phyloP scores from a whole-genome alignment of 2,888 invertebrate species.

The Spodoptera exigua region DNA sequence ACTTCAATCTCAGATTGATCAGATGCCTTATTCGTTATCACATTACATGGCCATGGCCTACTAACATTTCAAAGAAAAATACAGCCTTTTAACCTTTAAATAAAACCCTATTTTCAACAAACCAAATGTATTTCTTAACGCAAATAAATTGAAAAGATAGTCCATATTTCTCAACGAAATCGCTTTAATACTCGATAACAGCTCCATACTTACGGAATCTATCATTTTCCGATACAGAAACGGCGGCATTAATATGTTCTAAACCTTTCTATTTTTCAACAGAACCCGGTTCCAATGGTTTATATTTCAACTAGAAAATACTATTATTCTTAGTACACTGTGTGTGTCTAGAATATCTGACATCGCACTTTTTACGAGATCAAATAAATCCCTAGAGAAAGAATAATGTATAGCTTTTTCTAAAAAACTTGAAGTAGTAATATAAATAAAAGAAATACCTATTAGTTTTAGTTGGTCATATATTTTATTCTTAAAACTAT shows the following conservation, averaged over 20 bases:
- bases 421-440: conserved; percentile 5
- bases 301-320: conserved; percentile 55
- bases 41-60: neutral
- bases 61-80: conserved; percentile 8
- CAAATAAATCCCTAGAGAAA: conserved; percentile 23
- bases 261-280: conserved; percentile 51
- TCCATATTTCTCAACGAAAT: conserved; percentile 55
- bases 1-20: conserved; percentile 4
- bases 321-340: conserved; percentile 45
- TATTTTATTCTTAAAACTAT: too few relatives aligned
- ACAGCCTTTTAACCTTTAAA: conserved; percentile 5
- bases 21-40: neutral
- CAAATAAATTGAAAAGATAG: conserved; percentile 43
- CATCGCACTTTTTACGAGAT: conserved; percentile 14
- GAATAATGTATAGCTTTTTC: conserved; percentile 15
- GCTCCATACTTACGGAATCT: conserved; percentile 48
- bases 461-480: too few relatives aligned
- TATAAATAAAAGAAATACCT: too few relatives aligned
- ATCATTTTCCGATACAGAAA: conserved; percentile 57
- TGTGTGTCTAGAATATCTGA: conserved; percentile 26
- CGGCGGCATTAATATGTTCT: conserved; percentile 58
- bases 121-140: conserved; percentile 21
- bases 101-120: conserved; percentile 7
- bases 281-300: conserved; percentile 40
- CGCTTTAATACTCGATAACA: conserved; percentile 57